phyloP scores from a whole-genome alignment of 2,113 vertebrate genomes.

The Macaca fascicularis region DNA sequence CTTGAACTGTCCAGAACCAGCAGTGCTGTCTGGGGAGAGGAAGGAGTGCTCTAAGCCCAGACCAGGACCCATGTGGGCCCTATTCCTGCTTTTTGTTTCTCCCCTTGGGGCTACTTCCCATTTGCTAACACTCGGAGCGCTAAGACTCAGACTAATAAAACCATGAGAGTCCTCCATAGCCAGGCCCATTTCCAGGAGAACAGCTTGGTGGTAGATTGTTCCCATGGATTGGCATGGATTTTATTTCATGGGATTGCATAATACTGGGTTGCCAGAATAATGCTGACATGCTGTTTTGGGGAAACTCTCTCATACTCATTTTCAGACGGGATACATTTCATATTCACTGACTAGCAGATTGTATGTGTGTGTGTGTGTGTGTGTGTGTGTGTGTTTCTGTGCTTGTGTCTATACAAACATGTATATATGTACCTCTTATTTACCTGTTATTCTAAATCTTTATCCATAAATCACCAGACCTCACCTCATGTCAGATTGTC shows the following conservation, averaged over 20 bases:
- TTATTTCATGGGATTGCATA: not conserved
- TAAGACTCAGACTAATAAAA: not conserved
- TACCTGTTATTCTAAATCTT: not conserved
- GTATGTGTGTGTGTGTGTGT: not conserved
- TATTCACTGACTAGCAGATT: not conserved
- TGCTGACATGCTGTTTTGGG: not conserved
- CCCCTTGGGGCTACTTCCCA: not conserved
- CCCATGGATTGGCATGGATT: not conserved
- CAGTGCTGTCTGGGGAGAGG: not conserved
- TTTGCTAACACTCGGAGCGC: not conserved
- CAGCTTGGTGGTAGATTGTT: not conserved
- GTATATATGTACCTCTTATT: not conserved
- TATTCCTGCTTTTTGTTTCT: not conserved
- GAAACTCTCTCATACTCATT: not conserved
- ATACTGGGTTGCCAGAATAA: not conserved
- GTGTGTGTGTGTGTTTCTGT: not conserved
- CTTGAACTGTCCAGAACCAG: not conserved
- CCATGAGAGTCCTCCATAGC: rapidly evolving
- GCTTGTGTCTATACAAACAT: not conserved
- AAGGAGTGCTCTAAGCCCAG: not conserved
- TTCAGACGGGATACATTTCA: not conserved
- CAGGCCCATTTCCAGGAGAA: not conserved
- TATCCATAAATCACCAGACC: not conserved
- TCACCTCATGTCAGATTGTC: not conserved
- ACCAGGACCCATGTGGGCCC: not conserved